These are phyloP conservation scores for Acrobasis repandana DNA, from an alignment of 2,888 invertebrate genomes.

Conservation along the genomic window DNA sequence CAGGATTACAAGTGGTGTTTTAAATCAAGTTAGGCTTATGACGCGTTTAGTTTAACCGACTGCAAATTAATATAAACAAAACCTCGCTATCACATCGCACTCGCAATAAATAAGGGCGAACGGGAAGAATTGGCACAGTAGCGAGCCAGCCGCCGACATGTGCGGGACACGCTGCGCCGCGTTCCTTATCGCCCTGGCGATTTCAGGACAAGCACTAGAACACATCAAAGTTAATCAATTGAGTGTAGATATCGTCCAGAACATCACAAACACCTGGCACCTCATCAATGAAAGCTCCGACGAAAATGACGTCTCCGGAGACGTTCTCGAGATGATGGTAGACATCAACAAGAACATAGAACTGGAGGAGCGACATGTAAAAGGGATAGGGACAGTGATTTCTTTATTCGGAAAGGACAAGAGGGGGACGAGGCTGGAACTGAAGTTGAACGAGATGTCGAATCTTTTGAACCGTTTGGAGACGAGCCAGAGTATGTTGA, in stretches of 20 bases:
- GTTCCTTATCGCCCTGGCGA: slow-evolving; percentile 45
- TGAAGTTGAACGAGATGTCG: slow-evolving; percentile 84
- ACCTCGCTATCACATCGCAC: not conserved
- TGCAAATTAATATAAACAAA: slow-evolving; percentile 2
- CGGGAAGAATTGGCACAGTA: not conserved
- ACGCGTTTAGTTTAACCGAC: slow-evolving; percentile 4
- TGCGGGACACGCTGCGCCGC: slow-evolving; percentile 48
- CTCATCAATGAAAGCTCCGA: slow-evolving; percentile 80
- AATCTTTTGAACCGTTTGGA: slow-evolving; percentile 84
- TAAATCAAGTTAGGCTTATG: not conserved
- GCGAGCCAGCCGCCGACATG: slow-evolving; percentile 3
- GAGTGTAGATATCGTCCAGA: slow-evolving; percentile 83
- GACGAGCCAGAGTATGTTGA: slow-evolving; percentile 83
- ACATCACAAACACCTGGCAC: slow-evolving; percentile 85
- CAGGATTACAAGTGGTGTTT: no score
- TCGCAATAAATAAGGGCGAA: slow-evolving; percentile 1
- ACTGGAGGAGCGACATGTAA: slow-evolving; percentile 41
- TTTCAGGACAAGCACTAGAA: slow-evolving; percentile 51
- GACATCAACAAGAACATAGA: not conserved
- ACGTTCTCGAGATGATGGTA: not conserved
- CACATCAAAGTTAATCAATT: slow-evolving; percentile 84
- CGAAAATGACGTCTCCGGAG: slow-evolving; percentile 29
- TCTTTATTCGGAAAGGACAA: slow-evolving; percentile 64
- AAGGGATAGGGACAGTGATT: slow-evolving; percentile 57
- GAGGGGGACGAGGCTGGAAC: slow-evolving; percentile 76